Conservation (phyloP, 2,113 vertebrate genomes). For the Semicossyphus pulcher region DNA sequence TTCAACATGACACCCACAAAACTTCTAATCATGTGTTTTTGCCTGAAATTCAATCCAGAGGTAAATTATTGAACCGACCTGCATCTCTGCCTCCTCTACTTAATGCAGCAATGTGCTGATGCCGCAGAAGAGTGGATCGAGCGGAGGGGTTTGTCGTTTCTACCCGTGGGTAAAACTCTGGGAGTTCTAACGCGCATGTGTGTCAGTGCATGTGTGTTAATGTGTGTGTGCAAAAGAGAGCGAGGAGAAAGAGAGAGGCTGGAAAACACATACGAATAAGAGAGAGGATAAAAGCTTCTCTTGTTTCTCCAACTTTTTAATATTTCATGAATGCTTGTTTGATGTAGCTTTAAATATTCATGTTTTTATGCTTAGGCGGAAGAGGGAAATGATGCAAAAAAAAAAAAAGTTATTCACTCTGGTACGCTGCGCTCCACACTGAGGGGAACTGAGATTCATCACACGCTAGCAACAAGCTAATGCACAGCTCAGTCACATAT, state of each 20-base stretch:
- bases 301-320: constrained; percentile 80
- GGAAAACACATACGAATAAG: constrained; percentile 55
- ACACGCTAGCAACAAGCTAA: constrained; percentile 34
- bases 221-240: constrained; percentile 25
- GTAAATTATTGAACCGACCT: constrained; percentile 61
- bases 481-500: constrained; percentile 14
- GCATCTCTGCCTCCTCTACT: constrained; percentile 42
- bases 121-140: constrained; percentile 53
- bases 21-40: constrained; percentile 33
- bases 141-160: constrained; percentile 48
- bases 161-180: constrained; percentile 67
- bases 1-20: constrained; percentile 45
- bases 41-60: constrained; percentile 43
- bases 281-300: constrained; percentile 78
- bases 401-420: constrained; percentile 60
- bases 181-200: constrained; percentile 26
- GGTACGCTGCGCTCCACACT: constrained; percentile 43
- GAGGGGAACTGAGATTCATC: constrained; percentile 22
- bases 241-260: constrained; percentile 23
- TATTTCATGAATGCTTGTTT: constrained; percentile 84
- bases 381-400: constrained; percentile 74
- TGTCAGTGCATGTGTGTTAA: neutral
- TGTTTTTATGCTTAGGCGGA: constrained; percentile 81
- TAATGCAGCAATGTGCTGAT: constrained; percentile 70
- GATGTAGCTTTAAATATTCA: constrained; percentile 85